Base-by-base conservation (phyloP, 30 jellyfish, hydroid and myxozoan species). In the Haliclystus octoradiatus region DNA sequence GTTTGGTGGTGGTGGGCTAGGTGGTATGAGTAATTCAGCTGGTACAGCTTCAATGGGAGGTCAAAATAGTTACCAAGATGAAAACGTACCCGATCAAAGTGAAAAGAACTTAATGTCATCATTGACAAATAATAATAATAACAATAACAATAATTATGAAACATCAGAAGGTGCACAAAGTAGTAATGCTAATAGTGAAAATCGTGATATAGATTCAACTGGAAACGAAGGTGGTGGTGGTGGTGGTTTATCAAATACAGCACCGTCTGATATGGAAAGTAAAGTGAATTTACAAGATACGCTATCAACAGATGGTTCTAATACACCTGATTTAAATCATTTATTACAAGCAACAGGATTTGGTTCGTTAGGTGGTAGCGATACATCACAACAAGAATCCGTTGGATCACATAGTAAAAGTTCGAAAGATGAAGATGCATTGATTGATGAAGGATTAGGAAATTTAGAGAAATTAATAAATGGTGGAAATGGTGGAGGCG, bases 361-460 rank as follows among this genome's bases (percentile, higher is more conserved):
- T 19, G 57, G 57, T 9, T 40, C 57, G 19, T 40, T 40, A 9
- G 57, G 57, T 9, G 57, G 57, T 5, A 40, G 57, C 19, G 57
- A 40, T 5, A n/a, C n/a, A n/a, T 9, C 14, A 40, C 57, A 40
- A 19, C 57, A 40, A 40, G 57, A 40, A 19, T 5, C 9, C 57
- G 14, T 40, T 27, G 82, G 14, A 57, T 31, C 74, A 1, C 32
- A 80, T 4, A 27, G 31, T 61, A 79, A 79, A 65, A 76, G 76
- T 24, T 40, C 46, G 31, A 79, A 79, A 62, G 78, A 65, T 4
- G 60, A 29, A 1, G 74, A 28, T 15, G 73, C 33, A 31, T 29
- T 52, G 5, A 63, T 35, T 0, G 92, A 79, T 35, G 92, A 69
- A 49, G 70, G 82, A 26, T 46, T 79, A 4, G 77, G 83, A 7